Evolutionary conservation across 2,113 vertebrate species (phyloP).

Genomic region (Lagopus muta): DNA sequence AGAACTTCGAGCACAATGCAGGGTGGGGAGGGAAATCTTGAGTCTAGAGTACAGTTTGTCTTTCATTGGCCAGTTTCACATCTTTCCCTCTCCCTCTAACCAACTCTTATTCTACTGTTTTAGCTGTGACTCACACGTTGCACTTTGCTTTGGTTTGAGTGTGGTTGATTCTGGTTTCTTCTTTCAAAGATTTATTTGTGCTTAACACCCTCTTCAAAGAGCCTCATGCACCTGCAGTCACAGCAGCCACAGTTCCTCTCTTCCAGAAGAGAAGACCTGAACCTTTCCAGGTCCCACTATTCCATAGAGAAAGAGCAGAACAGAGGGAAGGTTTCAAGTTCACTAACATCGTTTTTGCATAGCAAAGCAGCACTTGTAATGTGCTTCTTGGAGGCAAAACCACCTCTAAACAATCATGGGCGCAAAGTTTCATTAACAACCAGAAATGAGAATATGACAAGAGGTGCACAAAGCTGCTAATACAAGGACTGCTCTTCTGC

Average conservation of each 20-base stretch:
- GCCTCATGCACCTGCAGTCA: background rate
- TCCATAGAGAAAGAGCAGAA: background rate
- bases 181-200: background rate
- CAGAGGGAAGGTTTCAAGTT: background rate
- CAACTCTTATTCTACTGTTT: background rate
- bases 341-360: background rate
- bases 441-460: slow-evolving; percentile 16
- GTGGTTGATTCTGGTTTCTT: background rate
- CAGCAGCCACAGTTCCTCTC: background rate
- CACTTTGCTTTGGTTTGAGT: background rate
- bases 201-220: background rate
- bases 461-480: background rate
- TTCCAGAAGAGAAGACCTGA: background rate
- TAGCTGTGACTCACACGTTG: background rate
- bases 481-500: background rate
- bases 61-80: background rate
- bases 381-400: background rate
- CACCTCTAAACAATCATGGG: background rate
- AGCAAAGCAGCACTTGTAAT: background rate
- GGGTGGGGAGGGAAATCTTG: background rate
- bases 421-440: background rate
- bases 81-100: background rate
- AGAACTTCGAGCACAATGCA: background rate
- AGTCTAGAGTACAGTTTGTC: background rate
- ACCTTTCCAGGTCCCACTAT: background rate